Evolutionary conservation across 2,113 vertebrate genomes (phyloP).

Genomic region (Xyrauchen texanus): DNA sequence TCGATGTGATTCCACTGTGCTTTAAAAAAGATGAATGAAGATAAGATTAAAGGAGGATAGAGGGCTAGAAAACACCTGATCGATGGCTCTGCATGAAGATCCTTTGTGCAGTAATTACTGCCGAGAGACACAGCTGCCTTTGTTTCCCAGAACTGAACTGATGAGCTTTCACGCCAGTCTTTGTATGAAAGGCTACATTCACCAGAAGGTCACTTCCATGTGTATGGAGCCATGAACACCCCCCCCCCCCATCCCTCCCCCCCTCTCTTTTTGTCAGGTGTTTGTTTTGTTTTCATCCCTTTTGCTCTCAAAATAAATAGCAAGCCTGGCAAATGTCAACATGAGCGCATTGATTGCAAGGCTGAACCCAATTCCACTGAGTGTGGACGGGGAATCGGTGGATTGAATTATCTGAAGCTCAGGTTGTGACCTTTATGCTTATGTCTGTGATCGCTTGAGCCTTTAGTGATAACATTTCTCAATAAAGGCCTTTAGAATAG

Average conservation of each 20-base stretch:
- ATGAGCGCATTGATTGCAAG: constrained; percentile 38
- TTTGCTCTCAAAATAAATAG: constrained; percentile 64
- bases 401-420: constrained; percentile 23
- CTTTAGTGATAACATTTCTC: constrained; percentile 33
- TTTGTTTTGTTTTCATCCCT: constrained; percentile 38
- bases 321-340: constrained; percentile 56
- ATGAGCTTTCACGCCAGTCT: constrained; percentile 30
- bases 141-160: constrained; percentile 56
- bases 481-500: constrained; percentile 10
- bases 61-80: constrained; percentile 15
- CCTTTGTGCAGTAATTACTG: constrained; percentile 65
- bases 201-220: constrained; percentile 66
- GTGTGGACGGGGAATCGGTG: constrained; percentile 25
- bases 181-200: constrained; percentile 47
- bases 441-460: constrained; percentile 21
- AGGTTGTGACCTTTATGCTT: constrained; percentile 36
- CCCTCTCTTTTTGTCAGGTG: constrained; percentile 35
- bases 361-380: constrained; percentile 30
- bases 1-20: neutral
- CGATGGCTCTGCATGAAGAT: constrained; percentile 28
- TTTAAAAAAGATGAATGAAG: constrained; percentile 1
- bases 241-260: neutral
- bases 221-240: constrained; percentile 56
- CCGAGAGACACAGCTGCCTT: constrained; percentile 57
- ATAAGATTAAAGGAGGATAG: constrained; percentile 21